Evolutionary conservation across 1,140 invertebrate genomes (phyloP).

Genomic region (Drosophila simulans): DNA sequence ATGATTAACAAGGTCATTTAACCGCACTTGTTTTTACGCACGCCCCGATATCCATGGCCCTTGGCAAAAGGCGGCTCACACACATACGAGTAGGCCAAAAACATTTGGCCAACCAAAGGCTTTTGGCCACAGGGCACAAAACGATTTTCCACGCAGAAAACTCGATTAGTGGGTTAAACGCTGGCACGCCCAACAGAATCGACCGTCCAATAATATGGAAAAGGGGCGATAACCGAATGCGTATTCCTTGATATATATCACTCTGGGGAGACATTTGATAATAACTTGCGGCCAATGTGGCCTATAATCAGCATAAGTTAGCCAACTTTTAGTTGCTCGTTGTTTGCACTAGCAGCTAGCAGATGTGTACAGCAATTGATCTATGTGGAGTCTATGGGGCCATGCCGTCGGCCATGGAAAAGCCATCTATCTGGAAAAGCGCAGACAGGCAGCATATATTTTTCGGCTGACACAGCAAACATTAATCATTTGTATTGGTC

Average conservation of each 20-base stretch:
- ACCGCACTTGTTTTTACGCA: conserved; percentile 63
- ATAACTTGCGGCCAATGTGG: conserved; percentile 76
- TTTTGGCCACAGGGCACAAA: conserved; percentile 48
- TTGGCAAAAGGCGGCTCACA: conserved; percentile 41
- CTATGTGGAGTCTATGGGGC: conserved; percentile 1
- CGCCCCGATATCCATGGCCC: not conserved
- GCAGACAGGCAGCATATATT: conserved; percentile 71
- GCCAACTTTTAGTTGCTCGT: conserved; percentile 55
- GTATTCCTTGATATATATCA: conserved; percentile 66
- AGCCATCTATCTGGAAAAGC: conserved; percentile 36
- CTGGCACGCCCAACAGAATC: conserved; percentile 44
- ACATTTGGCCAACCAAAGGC: conserved; percentile 58
- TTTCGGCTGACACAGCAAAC: conserved; percentile 71
- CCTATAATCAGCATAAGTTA: conserved; percentile 80
- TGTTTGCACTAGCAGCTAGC: conserved; percentile 43
- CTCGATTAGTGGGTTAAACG: conserved; percentile 78
- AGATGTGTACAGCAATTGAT: conserved; percentile 16
- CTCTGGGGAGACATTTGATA: conserved; percentile 80
- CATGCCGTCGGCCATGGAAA: conserved; percentile 31
- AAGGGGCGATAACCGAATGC: not conserved
- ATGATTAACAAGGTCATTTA: conserved; percentile 82
- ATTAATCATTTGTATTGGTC: conserved; percentile 75
- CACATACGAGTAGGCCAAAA: not conserved
- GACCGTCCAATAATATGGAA: conserved; percentile 8
- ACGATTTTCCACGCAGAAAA: conserved; percentile 43